Base-by-base conservation (phyloP, 2,113 vertebrate genomes). In the Cariama cristata region DNA sequence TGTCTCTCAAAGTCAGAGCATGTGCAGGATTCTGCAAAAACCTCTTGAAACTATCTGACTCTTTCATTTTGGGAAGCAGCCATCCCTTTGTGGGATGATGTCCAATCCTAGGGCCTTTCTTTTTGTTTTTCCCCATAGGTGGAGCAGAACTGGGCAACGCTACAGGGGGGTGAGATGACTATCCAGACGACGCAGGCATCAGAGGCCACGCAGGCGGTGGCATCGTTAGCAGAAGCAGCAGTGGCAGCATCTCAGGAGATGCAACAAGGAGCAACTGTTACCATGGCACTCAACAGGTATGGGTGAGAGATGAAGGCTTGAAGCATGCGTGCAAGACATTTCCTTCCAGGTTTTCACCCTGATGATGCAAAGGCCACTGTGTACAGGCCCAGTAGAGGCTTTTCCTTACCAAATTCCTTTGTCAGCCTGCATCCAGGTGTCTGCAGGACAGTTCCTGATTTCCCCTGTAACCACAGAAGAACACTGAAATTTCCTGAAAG, bases 211-310 rank as follows among this genome's bases (percentile, higher is more conserved):
- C 99, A 99, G 98, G 99, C 99, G 0, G 99, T 99, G 63, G 99
- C 99, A 0, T 99, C 99, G 0, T 87, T 99, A 91, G 99, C 99
- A 19, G 99, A 99, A 97, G 99, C 99, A 3, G 99, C 99, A 0
- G 99, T 99, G 24, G 99, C 99, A 7, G 99, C 99, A 42, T 99
- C 99, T 60, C 99, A 99, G 83, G 99, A 99, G 98, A 99, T 99
- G 87, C 99, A 99, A 15, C 97, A 98, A 22, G 99, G 99, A 94
- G 98, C 99, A 17, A 99, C 99, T 0, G 99, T 99, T 96, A 99
- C 99, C 91, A 99, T 99, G 99, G 99, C 99, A 2, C 98, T 99
- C 74, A 99, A 99, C 99, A 99, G 99, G 99, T 99, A 98, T 28
- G 89, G 76, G 86, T 60, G 71, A 62, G 89, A 64, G 12, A 47